Conservation (phyloP, 2,113 vertebrate species). For the Amazona vittata region DNA sequence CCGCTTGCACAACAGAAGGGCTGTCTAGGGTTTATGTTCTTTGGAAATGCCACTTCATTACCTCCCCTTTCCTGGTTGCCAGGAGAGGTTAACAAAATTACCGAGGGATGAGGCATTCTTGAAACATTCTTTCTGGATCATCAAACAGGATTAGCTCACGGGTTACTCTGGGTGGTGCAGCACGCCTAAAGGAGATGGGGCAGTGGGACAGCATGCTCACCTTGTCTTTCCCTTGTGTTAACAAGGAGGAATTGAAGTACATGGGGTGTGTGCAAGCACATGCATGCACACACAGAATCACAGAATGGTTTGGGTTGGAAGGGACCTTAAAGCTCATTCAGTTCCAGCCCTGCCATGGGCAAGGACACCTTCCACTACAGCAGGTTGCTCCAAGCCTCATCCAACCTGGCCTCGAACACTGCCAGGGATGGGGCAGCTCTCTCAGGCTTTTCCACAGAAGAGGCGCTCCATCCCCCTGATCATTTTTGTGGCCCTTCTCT, state of each 20-base stretch:
- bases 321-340: not conserved
- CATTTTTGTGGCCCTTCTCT: not conserved
- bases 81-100: conserved; percentile 34
- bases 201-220: not conserved
- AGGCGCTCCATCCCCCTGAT: not conserved
- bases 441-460: not conserved
- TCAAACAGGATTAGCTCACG: not conserved
- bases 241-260: not conserved
- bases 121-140: conserved; percentile 56
- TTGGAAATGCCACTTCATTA: conserved; percentile 53
- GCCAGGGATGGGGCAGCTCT: not conserved
- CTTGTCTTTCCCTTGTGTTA: not conserved
- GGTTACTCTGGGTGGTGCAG: not conserved
- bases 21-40: conserved; percentile 38
- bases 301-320: not conserved
- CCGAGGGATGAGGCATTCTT: conserved; percentile 33
- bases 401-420: not conserved
- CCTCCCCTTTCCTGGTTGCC: conserved; percentile 27
- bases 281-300: not conserved
- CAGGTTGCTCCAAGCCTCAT: not conserved
- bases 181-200: not conserved
- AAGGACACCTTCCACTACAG: not conserved
- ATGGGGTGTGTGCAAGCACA: rapidly evolving
- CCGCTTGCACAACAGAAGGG: conserved; percentile 36
- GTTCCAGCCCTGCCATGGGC: not conserved